Evolutionary conservation across 2,797 vertebrate genomes (phyloP).

Genomic region (Sebastes aleutianus): DNA sequence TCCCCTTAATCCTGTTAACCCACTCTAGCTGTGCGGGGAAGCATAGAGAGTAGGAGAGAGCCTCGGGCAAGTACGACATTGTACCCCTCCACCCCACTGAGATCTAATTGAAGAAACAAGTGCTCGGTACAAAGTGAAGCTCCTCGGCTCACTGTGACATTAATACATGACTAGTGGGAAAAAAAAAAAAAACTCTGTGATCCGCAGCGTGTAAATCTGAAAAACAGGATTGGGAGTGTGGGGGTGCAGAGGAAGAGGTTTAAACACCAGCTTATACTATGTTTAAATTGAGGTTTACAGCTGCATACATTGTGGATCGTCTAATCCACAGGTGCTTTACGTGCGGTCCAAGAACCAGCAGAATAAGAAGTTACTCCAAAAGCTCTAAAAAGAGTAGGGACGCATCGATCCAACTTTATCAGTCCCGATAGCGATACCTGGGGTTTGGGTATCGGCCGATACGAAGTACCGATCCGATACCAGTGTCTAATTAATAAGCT

Average conservation of each 20-base stretch:
- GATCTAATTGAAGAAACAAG: slow-evolving; percentile 72
- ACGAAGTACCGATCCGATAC: too few relatives aligned
- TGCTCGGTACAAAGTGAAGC: slow-evolving; percentile 56
- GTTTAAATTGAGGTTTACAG: slow-evolving; percentile 11
- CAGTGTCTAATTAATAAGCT: too few relatives aligned
- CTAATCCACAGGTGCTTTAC: slow-evolving; percentile 8
- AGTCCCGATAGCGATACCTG: too few relatives aligned
- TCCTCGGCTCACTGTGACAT: slow-evolving; percentile 54
- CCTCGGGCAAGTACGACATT: slow-evolving; percentile 43
- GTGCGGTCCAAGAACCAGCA: not conserved
- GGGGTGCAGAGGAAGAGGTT: slow-evolving; percentile 27
- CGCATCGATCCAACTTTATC: too few relatives aligned
- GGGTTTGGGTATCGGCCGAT: too few relatives aligned
- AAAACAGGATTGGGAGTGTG: slow-evolving; percentile 36
- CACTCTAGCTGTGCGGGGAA: slow-evolving; percentile 49
- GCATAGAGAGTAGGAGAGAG: slow-evolving; percentile 45
- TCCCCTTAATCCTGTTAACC: slow-evolving; percentile 74
- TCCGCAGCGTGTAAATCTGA: slow-evolving; percentile 23
- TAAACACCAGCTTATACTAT: not conserved
- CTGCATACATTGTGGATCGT: slow-evolving; percentile 1
- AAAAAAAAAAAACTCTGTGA: slow-evolving; percentile 20
- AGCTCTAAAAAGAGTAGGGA: not conserved
- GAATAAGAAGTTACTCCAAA: not conserved
- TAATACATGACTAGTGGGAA: slow-evolving; percentile 37
- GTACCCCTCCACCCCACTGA: slow-evolving; percentile 58